phyloP scores from a whole-genome alignment of 2,113 vertebrate species.

The Buteo buteo region DNA sequence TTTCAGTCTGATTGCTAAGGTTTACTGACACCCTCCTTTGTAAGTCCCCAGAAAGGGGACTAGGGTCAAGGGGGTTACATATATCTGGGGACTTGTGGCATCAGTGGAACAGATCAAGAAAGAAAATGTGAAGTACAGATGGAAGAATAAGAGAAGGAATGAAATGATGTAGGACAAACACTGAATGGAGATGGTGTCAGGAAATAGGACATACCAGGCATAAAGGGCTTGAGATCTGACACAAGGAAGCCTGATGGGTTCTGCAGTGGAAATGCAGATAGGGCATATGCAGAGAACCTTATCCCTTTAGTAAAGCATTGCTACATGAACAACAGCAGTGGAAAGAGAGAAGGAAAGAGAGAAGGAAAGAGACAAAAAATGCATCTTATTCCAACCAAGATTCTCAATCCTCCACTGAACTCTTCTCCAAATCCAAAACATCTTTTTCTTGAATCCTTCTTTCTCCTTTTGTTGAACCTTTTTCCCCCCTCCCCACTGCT shows the following conservation, averaged over 20 bases:
- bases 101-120: background rate
- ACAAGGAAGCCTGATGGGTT: background rate
- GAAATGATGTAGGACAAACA: background rate
- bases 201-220: background rate
- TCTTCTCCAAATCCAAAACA: background rate
- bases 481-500: background rate
- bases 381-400: background rate
- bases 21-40: background rate
- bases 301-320: background rate
- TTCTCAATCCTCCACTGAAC: background rate
- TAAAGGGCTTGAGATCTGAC: background rate
- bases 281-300: background rate
- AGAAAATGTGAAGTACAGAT: background rate
- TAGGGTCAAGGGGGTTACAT: background rate
- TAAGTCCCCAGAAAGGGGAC: background rate
- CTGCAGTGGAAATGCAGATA: background rate
- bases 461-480: background rate
- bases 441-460: background rate
- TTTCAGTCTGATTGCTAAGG: background rate
- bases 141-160: background rate
- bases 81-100: background rate
- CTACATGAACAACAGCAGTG: background rate
- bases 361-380: background rate
- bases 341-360: background rate
- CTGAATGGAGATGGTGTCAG: background rate